A percentile compares a stretch with the other conserved stretches of the same genome.
Conservation (phyloP, 2,888 invertebrate genomes). For the Drosophila kuntzei region DNA sequence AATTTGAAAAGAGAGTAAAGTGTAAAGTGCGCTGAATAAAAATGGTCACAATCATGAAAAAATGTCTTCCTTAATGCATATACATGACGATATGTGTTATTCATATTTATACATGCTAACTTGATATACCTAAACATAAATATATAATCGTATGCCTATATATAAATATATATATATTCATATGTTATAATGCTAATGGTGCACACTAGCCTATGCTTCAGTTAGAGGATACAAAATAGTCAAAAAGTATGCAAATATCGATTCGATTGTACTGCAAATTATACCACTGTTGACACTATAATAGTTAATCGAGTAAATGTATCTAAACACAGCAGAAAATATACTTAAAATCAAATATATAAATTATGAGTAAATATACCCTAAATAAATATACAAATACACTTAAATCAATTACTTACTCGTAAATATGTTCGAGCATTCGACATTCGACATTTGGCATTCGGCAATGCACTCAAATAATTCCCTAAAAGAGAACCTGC, state of each 20-base stretch:
- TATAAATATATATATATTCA: constrained; percentile 38
- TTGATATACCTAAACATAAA: constrained; percentile 51
- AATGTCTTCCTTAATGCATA: constrained; percentile 82
- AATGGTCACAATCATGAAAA: constrained; percentile 80
- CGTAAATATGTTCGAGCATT: constrained; percentile 38
- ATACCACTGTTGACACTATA: constrained; percentile 74
- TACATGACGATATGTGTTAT: constrained; percentile 76
- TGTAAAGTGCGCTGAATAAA: constrained; percentile 52
- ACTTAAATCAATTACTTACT: constrained; percentile 55
- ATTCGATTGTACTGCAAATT: constrained; percentile 57
- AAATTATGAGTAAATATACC: constrained; percentile 27
- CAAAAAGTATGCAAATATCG: constrained; percentile 45
- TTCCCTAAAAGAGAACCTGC: constrained; percentile 48
- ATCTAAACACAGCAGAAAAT: constrained; percentile 54
- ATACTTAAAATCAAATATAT: constrained; percentile 29
- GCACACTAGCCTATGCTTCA: constrained; percentile 72
- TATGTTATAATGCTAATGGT: constrained; percentile 57
- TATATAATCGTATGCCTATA: constrained; percentile 53
- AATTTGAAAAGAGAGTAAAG: constrained; percentile 28
- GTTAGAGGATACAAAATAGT: constrained; percentile 56
- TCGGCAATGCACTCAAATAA: constrained; percentile 13
- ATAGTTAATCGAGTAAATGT: constrained; percentile 38
- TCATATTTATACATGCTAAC: constrained; percentile 58
- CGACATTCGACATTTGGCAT: not conserved
- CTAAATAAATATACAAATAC: constrained; percentile 46